Evolutionary conservation across 2,888 invertebrate species (phyloP), one percentile per base, ranked within the genome.

Genomic region (Megamerina dolium): DNA sequence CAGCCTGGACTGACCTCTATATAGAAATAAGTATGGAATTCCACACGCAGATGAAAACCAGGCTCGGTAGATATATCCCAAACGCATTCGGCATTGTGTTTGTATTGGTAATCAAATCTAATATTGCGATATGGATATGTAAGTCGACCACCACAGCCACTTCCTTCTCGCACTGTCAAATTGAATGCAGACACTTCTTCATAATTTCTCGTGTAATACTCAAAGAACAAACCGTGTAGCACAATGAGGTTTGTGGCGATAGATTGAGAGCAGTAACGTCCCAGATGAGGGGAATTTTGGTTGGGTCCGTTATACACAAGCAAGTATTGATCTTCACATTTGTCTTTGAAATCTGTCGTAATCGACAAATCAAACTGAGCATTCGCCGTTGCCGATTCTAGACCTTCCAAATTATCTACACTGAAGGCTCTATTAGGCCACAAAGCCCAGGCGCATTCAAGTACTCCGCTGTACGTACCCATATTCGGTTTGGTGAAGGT

Each of bases 401-500:
- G 30, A 14, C 48, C 41, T 6, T 30, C 30, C 12, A 29, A 6
- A 18, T 71, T 56, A 10, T 55, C 61, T 0, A 48, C 50, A 9
- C 37, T 53, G 0, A 41, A 49, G 12, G 35, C 43, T 0, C 41
- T 46, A 20, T 55, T 53, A 0, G 60, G 57, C 10, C 70, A 63
- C 1, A 87, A 63, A 14, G 76, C 60, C 90, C 91, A 92, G 2
- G 78, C 78, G 66, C 94, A 95, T 56, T 84, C 80, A 12, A 83
- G 58, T 0, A 74, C 67, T 5, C 57, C 58, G 1, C 34, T 44
- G 3, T 33, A 43, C 2, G 19, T 38, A 9, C 26, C 17, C 37
- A 68, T 64, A 61, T 60, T 37, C 50, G 72, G 49, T 68, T 75
- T 54, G 58, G 61, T 52, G 59, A 65, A 48, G 62, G 63, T 54